Evolutionary conservation across 2,888 invertebrate genomes (phyloP), one percentile per base, ranked within the genome.

Genomic region (Cistogaster globosa): DNA sequence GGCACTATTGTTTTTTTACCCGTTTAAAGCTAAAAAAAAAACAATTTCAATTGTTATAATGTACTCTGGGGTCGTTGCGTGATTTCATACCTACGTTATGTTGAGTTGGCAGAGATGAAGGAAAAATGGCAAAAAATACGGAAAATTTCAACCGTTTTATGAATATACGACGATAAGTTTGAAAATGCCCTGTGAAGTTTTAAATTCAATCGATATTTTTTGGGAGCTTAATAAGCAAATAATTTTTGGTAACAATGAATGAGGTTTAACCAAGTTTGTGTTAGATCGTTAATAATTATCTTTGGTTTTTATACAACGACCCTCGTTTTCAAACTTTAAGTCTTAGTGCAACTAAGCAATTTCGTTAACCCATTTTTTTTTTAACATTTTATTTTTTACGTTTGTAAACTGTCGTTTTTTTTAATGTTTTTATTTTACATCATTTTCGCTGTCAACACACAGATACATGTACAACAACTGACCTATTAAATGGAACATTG

Each of bases 11-110:
- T 63, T 71, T 42, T 75, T 78, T 83, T 63, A 11, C 18, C n/a
- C 60, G 67, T 60, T 69, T 74, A 45, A 45, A 48, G 45, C 32
- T 81, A 42, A 68, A 85, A 55, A n/a, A 58, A 42, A 68, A 85
- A 55, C 14, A 58, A 55, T 80, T 83, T 74, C 80, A 83, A 80
- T 86, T 83, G 86, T 80, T 80, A 77, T 83, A 86, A 86, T 86
- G 80, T 68, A 83, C 83, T 83, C 76, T 62, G 42, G 83, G 83
- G 71, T 86, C 71, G 71, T 80, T 75, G 76, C 76, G 67, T 80
- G 86, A 85, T 82, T 85, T 82, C 48, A 65, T 71, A 81, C 62
- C 63, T 62, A 38, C 9, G 9, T 32, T 36, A 38, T 20, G 32
- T n/a, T 42, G 67, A 65, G 42, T 18, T 32, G 20, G 6, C 26